Evolutionary conservation across 2,797 vertebrate species (phyloP).

Genomic region (Falco biarmicus): DNA sequence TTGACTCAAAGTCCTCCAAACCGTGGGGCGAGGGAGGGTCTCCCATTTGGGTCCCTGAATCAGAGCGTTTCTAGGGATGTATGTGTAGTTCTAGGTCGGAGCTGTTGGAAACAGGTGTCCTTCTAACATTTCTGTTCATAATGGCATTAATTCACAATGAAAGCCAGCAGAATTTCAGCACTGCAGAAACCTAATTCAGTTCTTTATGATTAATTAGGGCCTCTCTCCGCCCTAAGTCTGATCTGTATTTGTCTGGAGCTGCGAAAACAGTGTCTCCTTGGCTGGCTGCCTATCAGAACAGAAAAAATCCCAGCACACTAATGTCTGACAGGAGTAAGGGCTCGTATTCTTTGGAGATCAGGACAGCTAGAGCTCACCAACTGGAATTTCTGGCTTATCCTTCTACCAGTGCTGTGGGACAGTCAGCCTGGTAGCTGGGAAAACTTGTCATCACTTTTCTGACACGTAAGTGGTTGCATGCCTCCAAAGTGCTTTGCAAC

Average conservation of each 20-base stretch:
- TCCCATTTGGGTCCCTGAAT: background rate
- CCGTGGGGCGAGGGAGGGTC: background rate
- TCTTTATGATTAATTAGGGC: background rate
- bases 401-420: background rate
- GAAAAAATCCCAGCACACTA: background rate
- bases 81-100: background rate
- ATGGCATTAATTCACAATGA: background rate
- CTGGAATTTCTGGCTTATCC: slow-evolving; percentile 7
- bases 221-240: background rate
- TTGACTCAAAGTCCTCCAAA: background rate
- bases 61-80: rapidly evolving
- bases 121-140: background rate
- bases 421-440: background rate
- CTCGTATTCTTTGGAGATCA: background rate
- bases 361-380: background rate
- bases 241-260: background rate
- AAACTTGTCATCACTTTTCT: background rate
- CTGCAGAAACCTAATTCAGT: background rate
- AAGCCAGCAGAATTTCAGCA: background rate
- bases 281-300: background rate
- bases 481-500: background rate
- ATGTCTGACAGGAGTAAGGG: background rate
- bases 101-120: background rate
- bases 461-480: background rate
- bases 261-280: background rate